Evolutionary conservation across 1,140 invertebrate genomes (phyloP).

Genomic region (Oryctes rhinoceros): DNA sequence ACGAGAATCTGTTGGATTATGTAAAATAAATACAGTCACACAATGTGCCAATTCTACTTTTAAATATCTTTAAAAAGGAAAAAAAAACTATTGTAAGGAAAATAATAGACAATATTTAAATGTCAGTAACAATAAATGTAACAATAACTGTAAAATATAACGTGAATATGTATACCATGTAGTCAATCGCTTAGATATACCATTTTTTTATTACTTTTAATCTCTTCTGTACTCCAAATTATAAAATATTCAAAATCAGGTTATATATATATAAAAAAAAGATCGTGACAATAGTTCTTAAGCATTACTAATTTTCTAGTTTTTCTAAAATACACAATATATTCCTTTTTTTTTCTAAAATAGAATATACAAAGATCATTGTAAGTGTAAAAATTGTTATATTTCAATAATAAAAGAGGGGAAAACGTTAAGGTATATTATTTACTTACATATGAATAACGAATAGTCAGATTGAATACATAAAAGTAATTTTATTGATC

Average conservation of each 20-base stretch:
- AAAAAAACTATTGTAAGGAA: constrained; percentile 11
- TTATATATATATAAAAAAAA: background rate
- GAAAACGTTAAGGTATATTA: background rate
- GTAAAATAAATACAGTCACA: constrained; percentile 19
- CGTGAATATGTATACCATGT: background rate
- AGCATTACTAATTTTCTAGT: constrained; percentile 6
- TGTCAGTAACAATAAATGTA: constrained; percentile 45
- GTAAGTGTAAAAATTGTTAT: constrained; percentile 28
- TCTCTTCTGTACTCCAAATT: background rate
- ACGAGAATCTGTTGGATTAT: constrained; percentile 1
- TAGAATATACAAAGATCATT: constrained; percentile 2
- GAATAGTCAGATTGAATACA: background rate
- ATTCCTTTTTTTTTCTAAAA: constrained; percentile 11
- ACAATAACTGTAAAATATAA: constrained; percentile 41
- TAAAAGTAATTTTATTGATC: background rate
- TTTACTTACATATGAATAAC: background rate
- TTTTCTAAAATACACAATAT: background rate
- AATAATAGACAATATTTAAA: constrained; percentile 44
- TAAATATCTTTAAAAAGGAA: background rate
- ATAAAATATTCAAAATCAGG: constrained; percentile 14
- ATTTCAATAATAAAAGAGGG: constrained; percentile 26
- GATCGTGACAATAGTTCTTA: constrained; percentile 30
- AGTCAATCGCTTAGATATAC: background rate
- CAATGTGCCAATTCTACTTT: constrained; percentile 40
- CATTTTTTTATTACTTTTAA: background rate